These are phyloP conservation scores for Aradus depressus DNA, from an alignment of 2,888 invertebrate species.

Conservation along the genomic window DNA sequence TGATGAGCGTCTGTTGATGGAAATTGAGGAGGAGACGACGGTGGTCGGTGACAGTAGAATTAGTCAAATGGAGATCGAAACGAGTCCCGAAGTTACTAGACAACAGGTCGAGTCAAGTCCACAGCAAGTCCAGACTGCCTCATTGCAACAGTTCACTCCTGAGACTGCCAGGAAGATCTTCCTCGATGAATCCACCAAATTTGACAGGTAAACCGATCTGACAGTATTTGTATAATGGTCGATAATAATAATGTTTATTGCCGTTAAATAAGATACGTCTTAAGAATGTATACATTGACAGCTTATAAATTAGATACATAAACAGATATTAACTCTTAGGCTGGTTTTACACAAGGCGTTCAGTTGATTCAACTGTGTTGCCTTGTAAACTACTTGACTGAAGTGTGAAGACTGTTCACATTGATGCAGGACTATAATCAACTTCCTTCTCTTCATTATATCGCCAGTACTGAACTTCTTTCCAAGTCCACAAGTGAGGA, in stretches of 20 bases:
- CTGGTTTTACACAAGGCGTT: no score
- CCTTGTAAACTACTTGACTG: no score
- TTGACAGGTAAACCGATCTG: conserved; percentile 33
- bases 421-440: no score
- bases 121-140: neutral
- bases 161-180: conserved; percentile 25
- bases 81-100: neutral
- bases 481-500: no score
- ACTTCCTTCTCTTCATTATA: no score
- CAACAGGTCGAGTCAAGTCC: neutral
- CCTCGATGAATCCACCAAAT: conserved; percentile 35
- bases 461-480: no score
- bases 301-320: no score
- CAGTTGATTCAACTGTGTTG: no score
- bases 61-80: conserved; percentile 15
- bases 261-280: no score
- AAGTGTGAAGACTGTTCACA: no score
- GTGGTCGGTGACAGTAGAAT: neutral
- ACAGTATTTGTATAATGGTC: neutral
- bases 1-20: conserved; percentile 16
- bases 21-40: conserved; percentile 10
- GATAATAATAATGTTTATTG: neutral
- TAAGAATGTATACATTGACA: no score
- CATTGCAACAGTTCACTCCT: conserved; percentile 5
- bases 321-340: no score